A percentile compares a stretch with the other conserved stretches of the same genome.
phyloP scores from a whole-genome alignment of 1,140 invertebrate species.

The Magallana angulata region DNA sequence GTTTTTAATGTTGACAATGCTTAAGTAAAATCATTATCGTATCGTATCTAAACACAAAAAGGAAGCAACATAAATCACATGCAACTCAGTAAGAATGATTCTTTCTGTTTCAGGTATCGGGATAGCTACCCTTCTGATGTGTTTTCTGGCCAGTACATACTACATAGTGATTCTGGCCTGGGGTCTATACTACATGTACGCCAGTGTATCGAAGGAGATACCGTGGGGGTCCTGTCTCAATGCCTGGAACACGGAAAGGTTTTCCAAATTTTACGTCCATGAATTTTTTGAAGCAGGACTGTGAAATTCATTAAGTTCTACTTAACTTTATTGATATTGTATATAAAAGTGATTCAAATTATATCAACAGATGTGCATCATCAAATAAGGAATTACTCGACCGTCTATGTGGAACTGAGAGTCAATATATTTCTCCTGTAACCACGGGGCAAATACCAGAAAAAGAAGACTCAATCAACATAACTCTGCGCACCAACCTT shows the following conservation, averaged over 20 bases:
- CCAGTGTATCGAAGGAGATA: slow-evolving; percentile 89
- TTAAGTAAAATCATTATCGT: too few relatives aligned
- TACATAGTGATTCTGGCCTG: slow-evolving; percentile 99
- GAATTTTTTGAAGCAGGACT: too few relatives aligned
- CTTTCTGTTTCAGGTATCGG: slow-evolving; percentile 3
- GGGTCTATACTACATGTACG: slow-evolving; percentile 98
- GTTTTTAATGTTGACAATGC: too few relatives aligned
- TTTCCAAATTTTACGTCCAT: too few relatives aligned
- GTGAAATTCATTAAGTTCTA: too few relatives aligned
- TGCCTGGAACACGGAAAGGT: slow-evolving; percentile 82
- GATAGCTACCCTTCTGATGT: not conserved
- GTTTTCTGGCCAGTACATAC: slow-evolving; percentile 81
- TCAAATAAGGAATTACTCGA: not conserved
- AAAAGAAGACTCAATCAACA: not conserved
- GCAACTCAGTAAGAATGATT: too few relatives aligned
- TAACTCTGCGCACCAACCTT: not conserved
- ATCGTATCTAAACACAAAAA: too few relatives aligned
- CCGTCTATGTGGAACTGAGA: not conserved
- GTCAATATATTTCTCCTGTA: not conserved
- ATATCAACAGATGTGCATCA: not conserved
- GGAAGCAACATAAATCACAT: too few relatives aligned
- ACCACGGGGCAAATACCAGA: not conserved
- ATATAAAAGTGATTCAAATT: slow-evolving; percentile 84
- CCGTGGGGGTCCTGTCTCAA: slow-evolving; percentile 98
- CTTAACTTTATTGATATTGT: too few relatives aligned